These are phyloP conservation scores for Dicyrtoma fusca DNA, from an alignment of 2,888 invertebrate species.

Conservation along the genomic window DNA sequence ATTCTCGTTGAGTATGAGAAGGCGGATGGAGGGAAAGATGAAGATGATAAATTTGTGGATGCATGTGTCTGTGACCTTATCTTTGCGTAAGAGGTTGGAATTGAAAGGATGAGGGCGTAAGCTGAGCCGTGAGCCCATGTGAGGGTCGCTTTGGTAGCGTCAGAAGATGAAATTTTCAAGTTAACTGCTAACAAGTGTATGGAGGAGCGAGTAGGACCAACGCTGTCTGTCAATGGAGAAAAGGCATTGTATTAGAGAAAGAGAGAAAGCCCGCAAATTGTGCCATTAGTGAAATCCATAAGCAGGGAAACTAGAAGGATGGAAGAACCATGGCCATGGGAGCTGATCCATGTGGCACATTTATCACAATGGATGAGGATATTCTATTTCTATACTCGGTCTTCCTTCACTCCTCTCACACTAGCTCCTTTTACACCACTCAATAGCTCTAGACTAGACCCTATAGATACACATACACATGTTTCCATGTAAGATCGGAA, in stretches of 20 bases:
- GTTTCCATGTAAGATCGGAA: too few species aligned
- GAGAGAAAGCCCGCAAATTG: constrained; percentile 34
- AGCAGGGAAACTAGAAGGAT: constrained; percentile 6
- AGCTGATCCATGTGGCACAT: constrained; percentile 44
- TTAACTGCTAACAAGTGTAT: not conserved
- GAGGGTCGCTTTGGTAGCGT: too few species aligned
- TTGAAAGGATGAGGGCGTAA: too few species aligned
- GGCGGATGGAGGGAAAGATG: too few species aligned
- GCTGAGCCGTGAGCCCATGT: too few species aligned
- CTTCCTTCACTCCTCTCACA: not conserved
- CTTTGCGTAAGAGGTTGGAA: too few species aligned
- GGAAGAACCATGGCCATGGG: constrained; percentile 29
- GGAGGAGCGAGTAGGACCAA: not conserved
- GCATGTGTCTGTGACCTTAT: too few species aligned
- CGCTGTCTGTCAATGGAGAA: constrained; percentile 11
- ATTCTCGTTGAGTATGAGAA: too few species aligned
- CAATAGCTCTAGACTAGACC: not conserved
- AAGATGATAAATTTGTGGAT: too few species aligned
- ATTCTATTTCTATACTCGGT: not conserved
- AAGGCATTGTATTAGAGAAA: constrained; percentile 8
- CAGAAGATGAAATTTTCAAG: constrained; percentile 4
- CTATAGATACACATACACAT: not conserved
- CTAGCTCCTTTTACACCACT: not conserved
- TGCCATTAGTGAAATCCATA: constrained; percentile 45
- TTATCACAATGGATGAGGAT: constrained; percentile 34